These are phyloP conservation scores for Aporrectodea caliginosa DNA, from an alignment of 1,140 invertebrate species.

Conservation along the genomic window DNA sequence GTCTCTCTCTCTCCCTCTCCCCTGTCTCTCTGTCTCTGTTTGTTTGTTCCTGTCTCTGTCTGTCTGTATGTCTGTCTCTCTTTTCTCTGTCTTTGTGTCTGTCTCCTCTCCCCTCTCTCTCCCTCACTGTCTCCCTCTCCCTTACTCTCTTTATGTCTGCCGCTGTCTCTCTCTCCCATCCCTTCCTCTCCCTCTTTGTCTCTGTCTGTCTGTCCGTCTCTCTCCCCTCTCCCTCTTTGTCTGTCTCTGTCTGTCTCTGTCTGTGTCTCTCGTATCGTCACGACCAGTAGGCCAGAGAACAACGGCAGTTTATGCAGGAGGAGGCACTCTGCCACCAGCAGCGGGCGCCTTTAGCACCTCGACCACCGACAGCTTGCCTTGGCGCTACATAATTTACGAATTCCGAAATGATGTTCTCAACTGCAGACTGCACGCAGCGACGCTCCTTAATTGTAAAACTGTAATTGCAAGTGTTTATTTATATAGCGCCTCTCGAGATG, in stretches of 20 bases:
- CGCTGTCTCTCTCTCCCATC: not conserved
- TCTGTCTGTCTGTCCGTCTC: not conserved
- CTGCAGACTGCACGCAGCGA: too few relatives aligned
- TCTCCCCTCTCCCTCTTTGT: not conserved
- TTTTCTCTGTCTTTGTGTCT: too few relatives aligned
- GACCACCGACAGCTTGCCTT: too few relatives aligned
- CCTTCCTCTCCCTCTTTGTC: not conserved
- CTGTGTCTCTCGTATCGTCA: too few relatives aligned
- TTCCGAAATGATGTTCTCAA: too few relatives aligned
- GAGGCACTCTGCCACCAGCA: not conserved
- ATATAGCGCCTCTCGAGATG: too few relatives aligned
- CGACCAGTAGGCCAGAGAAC: too few relatives aligned
- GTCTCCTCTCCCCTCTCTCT: not conserved
- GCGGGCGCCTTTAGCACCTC: not conserved
- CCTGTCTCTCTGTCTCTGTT: conserved; percentile 6
- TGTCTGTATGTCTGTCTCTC: conserved; percentile 21
- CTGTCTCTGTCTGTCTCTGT: too few relatives aligned
- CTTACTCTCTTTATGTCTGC: not conserved
- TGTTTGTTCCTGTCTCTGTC: conserved; percentile 1
- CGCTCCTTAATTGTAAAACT: too few relatives aligned
- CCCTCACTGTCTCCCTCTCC: not conserved
- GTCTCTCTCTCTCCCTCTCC: conserved; percentile 6
- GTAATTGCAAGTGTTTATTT: too few relatives aligned
- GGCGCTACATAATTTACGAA: too few relatives aligned
- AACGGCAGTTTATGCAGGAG: not conserved